phyloP scores from a whole-genome alignment of 2,113 vertebrate genomes.

The Psophia crepitans region DNA sequence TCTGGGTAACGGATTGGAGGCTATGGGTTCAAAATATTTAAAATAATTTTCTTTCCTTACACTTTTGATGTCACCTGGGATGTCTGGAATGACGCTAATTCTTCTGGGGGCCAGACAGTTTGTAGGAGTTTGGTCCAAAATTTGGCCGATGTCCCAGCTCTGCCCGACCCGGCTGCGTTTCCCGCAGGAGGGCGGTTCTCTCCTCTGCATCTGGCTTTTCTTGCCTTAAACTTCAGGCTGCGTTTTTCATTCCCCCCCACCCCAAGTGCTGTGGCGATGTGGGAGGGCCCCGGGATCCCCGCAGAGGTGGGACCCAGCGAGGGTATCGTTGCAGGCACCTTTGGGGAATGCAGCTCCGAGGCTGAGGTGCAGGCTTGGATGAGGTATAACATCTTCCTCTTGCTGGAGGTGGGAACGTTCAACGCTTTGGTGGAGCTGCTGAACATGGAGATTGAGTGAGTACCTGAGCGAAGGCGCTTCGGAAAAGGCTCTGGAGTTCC shows the following conservation, averaged over 20 bases:
- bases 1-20: no score
- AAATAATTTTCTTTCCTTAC: not conserved
- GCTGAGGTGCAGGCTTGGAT: conserved; percentile 92
- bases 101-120: rapidly evolving
- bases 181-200: not conserved
- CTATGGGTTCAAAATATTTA: not conserved
- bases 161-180: rapidly evolving
- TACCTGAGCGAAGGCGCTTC: not conserved
- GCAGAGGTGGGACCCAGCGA: not conserved
- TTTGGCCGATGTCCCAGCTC: rapidly evolving
- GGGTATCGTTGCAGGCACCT: conserved; percentile 80
- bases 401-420: conserved; percentile 93
- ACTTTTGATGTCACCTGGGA: not conserved
- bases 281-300: not conserved
- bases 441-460: conserved; percentile 99
- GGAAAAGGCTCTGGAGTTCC: not conserved
- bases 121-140: not conserved
- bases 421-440: conserved; percentile 94
- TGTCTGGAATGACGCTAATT: rapidly evolving
- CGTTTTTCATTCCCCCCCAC: no score
- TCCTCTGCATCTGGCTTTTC: not conserved
- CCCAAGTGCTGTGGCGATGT: rapidly evolving
- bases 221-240: no score
- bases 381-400: conserved; percentile 93
- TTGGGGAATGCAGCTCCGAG: conserved; percentile 90